These are phyloP conservation scores for Sarcophaga caerulescens DNA, from an alignment of 2,888 invertebrate genomes.

Conservation along the genomic window DNA sequence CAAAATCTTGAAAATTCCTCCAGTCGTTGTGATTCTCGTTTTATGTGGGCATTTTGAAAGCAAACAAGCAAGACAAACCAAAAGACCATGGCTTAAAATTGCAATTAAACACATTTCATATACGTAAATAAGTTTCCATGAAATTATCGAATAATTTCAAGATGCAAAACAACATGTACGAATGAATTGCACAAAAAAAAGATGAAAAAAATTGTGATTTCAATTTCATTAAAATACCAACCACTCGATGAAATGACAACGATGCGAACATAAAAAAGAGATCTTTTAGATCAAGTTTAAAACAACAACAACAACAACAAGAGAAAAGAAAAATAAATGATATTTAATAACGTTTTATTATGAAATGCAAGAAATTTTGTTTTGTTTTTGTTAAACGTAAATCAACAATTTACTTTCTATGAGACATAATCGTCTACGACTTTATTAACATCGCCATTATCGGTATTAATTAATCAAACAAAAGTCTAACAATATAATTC, in stretches of 20 bases:
- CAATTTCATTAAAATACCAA: conserved; percentile 49
- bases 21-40: conserved; percentile 3
- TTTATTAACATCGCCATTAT: background rate
- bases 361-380: conserved; percentile 16
- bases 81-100: background rate
- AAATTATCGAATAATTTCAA: conserved; percentile 51
- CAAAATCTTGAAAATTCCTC: background rate
- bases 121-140: conserved; percentile 19
- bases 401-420: conserved; percentile 49
- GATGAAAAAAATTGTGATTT: conserved; percentile 12
- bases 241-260: conserved; percentile 10
- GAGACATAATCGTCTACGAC: conserved; percentile 8
- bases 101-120: conserved; percentile 35
- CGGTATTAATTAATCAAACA: background rate
- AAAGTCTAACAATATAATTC: background rate
- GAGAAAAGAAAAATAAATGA: conserved; percentile 6
- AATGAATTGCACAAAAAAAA: background rate
- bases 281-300: conserved; percentile 27
- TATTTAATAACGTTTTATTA: conserved; percentile 36
- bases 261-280: conserved; percentile 19
- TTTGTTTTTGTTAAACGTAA: background rate
- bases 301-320: too few relatives aligned
- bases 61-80: background rate
- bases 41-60: background rate
- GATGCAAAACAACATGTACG: conserved; percentile 44